These are phyloP conservation scores for Cyphotilapia sp. DNA, from an alignment of 2,113 vertebrate species.

Conservation along the genomic window DNA sequence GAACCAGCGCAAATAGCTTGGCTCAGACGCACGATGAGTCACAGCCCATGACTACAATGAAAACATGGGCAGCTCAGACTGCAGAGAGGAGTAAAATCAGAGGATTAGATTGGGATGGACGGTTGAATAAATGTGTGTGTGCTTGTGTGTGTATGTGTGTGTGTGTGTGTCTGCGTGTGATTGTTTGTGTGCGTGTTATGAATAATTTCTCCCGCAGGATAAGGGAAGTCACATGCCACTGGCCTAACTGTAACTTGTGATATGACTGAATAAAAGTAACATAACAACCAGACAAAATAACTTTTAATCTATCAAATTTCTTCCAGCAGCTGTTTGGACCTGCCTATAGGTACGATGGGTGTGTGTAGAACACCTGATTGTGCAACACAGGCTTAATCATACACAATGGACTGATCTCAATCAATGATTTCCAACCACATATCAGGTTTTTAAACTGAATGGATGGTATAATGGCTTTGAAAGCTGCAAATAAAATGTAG, in stretches of 20 bases:
- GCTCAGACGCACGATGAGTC: constrained; percentile 65
- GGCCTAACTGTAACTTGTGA: constrained; percentile 2
- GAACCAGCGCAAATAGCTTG: constrained; percentile 67
- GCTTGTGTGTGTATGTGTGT: not conserved
- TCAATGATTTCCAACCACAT: not conserved
- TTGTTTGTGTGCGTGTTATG: not conserved
- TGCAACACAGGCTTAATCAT: constrained; percentile 5
- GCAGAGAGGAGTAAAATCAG: constrained; percentile 39
- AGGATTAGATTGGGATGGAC: constrained; percentile 39
- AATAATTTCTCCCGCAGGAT: constrained; percentile 16
- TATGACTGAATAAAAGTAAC: not conserved
- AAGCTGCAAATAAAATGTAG: not conserved
- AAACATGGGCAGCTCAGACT: constrained; percentile 56
- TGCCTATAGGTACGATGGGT: not conserved
- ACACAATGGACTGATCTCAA: not conserved
- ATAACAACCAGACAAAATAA: not conserved
- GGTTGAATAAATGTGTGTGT: not conserved
- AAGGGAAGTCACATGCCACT: constrained; percentile 4
- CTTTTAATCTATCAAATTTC: not conserved
- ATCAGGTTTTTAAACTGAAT: not conserved
- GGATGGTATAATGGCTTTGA: not conserved
- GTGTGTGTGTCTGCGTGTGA: not conserved
- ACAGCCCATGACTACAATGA: constrained; percentile 65
- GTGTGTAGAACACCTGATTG: constrained; percentile 2
- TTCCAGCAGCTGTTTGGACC: not conserved